phyloP scores from a whole-genome alignment of 1,140 invertebrate genomes.

The Hypothenemus hampei region DNA sequence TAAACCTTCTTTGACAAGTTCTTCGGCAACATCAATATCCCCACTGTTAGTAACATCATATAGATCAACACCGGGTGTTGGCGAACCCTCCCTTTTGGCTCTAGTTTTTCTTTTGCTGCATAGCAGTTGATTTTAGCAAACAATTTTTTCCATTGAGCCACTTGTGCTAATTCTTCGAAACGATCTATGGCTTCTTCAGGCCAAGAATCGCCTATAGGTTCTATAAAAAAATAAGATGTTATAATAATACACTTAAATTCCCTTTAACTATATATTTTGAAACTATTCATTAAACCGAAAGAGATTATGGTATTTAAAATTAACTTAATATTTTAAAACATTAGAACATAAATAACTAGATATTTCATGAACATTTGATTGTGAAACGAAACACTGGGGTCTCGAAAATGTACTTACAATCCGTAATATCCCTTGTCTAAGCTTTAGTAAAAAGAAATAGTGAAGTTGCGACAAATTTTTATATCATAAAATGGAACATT shows the following conservation, averaged over 20 bases:
- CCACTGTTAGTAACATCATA: conserved; percentile 48
- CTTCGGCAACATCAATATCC: conserved; percentile 40
- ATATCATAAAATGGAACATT: no score
- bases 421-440: no score
- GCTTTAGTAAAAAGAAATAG: no score
- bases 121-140: conserved; percentile 64
- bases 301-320: no score
- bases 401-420: no score
- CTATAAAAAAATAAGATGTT: conserved; percentile 28
- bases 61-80: conserved; percentile 59
- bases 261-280: no score
- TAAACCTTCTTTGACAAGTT: conserved; percentile 40
- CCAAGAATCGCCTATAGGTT: conserved; percentile 50
- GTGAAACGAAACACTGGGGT: no score
- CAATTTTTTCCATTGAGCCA: conserved; percentile 62
- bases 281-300: no score
- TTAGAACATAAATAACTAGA: no score
- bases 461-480: no score
- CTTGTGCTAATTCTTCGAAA: conserved; percentile 63
- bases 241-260: background rate
- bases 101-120: conserved; percentile 49
- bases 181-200: conserved; percentile 58
- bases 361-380: no score
- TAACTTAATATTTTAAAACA: no score
- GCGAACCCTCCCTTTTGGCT: conserved; percentile 53